Base-by-base conservation (phyloP, 2,797 vertebrate species). In the Cygnus olor region DNA sequence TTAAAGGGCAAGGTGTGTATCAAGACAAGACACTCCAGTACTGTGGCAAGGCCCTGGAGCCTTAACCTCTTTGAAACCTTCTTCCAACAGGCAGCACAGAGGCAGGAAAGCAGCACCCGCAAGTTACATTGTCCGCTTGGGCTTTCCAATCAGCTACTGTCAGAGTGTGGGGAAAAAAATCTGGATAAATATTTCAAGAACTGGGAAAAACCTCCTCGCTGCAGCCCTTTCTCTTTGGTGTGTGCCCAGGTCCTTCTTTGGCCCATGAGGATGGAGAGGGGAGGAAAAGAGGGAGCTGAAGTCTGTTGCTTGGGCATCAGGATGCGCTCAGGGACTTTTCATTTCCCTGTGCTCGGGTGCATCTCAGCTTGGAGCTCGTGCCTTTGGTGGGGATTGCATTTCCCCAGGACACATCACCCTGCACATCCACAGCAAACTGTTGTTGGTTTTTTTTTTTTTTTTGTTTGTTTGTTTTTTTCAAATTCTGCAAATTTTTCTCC, bases 351-450 rank as follows among this genome's bases (percentile, higher is more conserved):
- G 45, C 40, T n/a, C 3, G 2, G 51, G n/a, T 60, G 27, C 56
- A n/a, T 45, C 69, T 57, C 60, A 71, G 86, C 61, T n/a, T 34
- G 28, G 27, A 3, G 5, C 64, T 71, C 34, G 6, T 0, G 4
- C 15, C 17, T 38, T 66, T 21, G 20, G 40, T 13, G 36, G 36
- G 69, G n/a, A 80, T 28, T 68, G 60, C 28, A 3, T 4, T 42
- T 10, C 28, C 36, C 10, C 47, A 40, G 56, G 21, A 58, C 58
- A 25, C 45, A 1, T 28, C 13, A 25, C 61, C 36, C 30, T 88
- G 49, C 28, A n/a, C 0, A 0, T n/a, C 19, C 44, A 17, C n/a
- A 15, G 45, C 44, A 68, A 61, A 56, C 5, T 1, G 12, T 20
- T 47, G 36, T 36, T 36, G 36, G n/a, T 49, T 49, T 49, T n/a